A percentile compares a stretch with the other conserved stretches of the same genome.
Conservation (phyloP, 2,888 invertebrate species). For the Melieria picta region DNA sequence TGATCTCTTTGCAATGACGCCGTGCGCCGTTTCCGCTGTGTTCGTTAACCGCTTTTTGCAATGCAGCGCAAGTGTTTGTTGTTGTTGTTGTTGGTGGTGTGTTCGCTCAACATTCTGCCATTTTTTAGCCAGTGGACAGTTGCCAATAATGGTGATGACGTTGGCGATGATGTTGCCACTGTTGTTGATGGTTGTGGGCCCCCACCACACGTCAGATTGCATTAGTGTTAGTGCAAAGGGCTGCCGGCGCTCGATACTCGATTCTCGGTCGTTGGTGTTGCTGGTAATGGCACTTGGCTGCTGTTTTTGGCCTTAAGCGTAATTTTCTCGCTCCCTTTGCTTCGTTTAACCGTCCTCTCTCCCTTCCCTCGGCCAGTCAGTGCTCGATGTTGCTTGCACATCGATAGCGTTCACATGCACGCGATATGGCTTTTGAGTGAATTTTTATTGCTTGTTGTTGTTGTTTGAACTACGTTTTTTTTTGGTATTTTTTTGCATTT, state of each 20-base stretch:
- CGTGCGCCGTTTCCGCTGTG: too few relatives aligned
- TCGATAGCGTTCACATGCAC: background rate
- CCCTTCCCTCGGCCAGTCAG: background rate
- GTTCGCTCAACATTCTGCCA: background rate
- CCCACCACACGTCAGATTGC: too few relatives aligned
- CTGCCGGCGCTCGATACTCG: too few relatives aligned
- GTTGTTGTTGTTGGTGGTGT: background rate
- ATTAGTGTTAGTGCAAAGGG: too few relatives aligned
- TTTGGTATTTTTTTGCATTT: constrained; percentile 14
- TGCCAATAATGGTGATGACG: constrained; percentile 7
- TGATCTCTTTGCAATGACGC: constrained; percentile 1
- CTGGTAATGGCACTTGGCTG: background rate
- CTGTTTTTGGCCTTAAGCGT: background rate
- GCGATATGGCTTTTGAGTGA: constrained; percentile 2
- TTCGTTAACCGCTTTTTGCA: background rate
- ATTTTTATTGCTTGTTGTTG: constrained; percentile 1
- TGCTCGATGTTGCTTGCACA: background rate
- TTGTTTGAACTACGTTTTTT: background rate
- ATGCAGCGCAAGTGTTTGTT: background rate
- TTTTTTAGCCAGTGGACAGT: constrained; percentile 3
- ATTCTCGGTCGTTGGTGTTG: too few relatives aligned
- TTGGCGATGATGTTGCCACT: background rate
- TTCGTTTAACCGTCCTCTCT: background rate
- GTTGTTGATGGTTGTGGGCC: too few relatives aligned
- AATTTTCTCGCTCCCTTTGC: background rate